phyloP scores from a whole-genome alignment of 2,888 invertebrate species.

The Noctua pronuba region DNA sequence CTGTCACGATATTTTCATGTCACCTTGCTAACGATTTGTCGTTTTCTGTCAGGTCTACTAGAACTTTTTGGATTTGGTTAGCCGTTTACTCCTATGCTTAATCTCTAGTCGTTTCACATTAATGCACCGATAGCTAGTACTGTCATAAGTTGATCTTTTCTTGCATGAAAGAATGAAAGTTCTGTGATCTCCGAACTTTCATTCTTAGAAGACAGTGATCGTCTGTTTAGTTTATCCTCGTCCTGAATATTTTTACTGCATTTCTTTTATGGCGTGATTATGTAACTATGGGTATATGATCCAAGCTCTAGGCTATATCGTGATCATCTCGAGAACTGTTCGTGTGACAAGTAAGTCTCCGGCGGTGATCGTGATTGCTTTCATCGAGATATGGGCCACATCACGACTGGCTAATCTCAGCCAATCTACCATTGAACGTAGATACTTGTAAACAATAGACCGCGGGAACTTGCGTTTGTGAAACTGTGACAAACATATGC shows the following conservation, averaged over 20 bases:
- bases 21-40: slow-evolving; percentile 7
- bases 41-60: neutral
- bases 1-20: slow-evolving; percentile 47
- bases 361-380: slow-evolving; percentile 82
- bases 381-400: slow-evolving; percentile 82
- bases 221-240: slow-evolving; percentile 3
- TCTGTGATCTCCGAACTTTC: slow-evolving; percentile 27
- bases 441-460: slow-evolving; percentile 70
- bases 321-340: slow-evolving; percentile 70
- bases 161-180: slow-evolving; percentile 11
- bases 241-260: slow-evolving; percentile 14
- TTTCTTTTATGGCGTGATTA: slow-evolving; percentile 42
- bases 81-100: neutral
- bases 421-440: slow-evolving; percentile 72
- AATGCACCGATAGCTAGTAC: neutral
- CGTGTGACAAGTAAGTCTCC: slow-evolving; percentile 76
- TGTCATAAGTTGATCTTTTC: neutral
- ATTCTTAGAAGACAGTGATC: slow-evolving; percentile 21
- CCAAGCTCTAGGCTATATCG: slow-evolving; percentile 62
- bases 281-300: slow-evolving; percentile 44
- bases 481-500: slow-evolving; percentile 63
- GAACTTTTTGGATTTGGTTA: slow-evolving; percentile 1
- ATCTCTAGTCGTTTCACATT: neutral
- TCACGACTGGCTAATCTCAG: slow-evolving; percentile 79
- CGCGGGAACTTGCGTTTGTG: slow-evolving; percentile 66